Evolutionary conservation across 1,140 invertebrate genomes (phyloP).

Genomic region (Melipona quadrifasciata): DNA sequence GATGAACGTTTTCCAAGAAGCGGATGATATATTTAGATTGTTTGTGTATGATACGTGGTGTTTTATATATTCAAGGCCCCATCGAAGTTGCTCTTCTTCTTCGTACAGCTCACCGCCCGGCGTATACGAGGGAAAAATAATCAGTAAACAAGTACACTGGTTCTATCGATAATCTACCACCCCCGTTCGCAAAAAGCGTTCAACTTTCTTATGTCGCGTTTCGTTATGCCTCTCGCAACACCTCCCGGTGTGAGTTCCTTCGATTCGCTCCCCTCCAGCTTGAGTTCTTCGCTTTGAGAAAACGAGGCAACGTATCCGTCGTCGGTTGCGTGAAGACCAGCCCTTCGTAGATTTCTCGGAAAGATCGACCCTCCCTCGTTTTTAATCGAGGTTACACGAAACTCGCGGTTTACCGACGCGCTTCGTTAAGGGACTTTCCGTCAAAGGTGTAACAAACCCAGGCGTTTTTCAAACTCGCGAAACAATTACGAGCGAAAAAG

Average conservation of each 20-base stretch:
- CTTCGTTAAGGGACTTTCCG: not conserved
- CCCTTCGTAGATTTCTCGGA: constrained; percentile 1
- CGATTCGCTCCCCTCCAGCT: not conserved
- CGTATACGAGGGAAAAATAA: not conserved
- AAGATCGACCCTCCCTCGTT: not conserved
- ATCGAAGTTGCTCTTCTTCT: too few species aligned
- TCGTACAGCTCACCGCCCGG: too few species aligned
- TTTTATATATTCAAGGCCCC: too few species aligned
- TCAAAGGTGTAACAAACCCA: not conserved
- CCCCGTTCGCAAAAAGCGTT: not conserved
- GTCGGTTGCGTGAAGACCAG: constrained; percentile 12
- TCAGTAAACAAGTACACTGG: not conserved
- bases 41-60: too few species aligned
- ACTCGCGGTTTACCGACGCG: not conserved
- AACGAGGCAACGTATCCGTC: not conserved
- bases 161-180: not conserved
- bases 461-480: not conserved
- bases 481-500: not conserved
- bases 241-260: not conserved
- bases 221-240: not conserved
- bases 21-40: too few species aligned
- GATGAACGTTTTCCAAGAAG: not conserved
- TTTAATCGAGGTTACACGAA: constrained; percentile 12
- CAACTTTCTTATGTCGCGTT: constrained; percentile 8
- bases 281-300: not conserved